A percentile compares a stretch with the other conserved stretches of the same genome.
Conservation (phyloP, 2,113 vertebrate genomes). For the Malurus elegans region DNA sequence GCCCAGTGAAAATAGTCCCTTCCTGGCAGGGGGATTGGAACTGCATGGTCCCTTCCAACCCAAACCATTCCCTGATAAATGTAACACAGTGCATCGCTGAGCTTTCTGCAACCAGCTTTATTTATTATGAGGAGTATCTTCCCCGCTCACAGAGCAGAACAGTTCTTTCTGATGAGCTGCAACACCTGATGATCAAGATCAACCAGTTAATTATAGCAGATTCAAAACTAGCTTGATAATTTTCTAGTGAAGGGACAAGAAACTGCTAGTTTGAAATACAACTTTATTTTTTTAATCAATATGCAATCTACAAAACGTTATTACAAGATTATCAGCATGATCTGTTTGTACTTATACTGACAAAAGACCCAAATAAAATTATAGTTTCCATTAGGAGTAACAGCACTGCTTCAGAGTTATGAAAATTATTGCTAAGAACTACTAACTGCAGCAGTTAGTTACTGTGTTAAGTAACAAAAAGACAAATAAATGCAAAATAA, state of each 20-base stretch:
- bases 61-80: not conserved
- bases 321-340: conserved; percentile 69
- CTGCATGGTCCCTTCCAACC: not conserved
- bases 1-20: not conserved
- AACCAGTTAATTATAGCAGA: not conserved
- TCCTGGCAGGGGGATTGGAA: not conserved
- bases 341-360: conserved; percentile 54
- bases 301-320: conserved; percentile 73
- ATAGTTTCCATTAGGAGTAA: conserved; percentile 57
- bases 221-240: not conserved
- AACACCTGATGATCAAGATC: not conserved
- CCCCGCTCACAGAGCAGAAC: not conserved
- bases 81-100: not conserved
- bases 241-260: not conserved
- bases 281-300: conserved; percentile 79
- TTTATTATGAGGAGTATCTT: not conserved
- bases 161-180: not conserved
- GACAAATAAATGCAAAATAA: not conserved
- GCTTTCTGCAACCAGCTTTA: not conserved
- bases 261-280: conserved; percentile 65
- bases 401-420: conserved; percentile 49
- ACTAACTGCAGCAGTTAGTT: conserved; percentile 23
- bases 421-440: conserved; percentile 19
- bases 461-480: conserved; percentile 5
- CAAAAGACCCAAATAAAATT: conserved; percentile 51